Evolutionary conservation across 64 coral and sea anemone genomes (phyloP).

Genomic region (Platygyra sinensis): DNA sequence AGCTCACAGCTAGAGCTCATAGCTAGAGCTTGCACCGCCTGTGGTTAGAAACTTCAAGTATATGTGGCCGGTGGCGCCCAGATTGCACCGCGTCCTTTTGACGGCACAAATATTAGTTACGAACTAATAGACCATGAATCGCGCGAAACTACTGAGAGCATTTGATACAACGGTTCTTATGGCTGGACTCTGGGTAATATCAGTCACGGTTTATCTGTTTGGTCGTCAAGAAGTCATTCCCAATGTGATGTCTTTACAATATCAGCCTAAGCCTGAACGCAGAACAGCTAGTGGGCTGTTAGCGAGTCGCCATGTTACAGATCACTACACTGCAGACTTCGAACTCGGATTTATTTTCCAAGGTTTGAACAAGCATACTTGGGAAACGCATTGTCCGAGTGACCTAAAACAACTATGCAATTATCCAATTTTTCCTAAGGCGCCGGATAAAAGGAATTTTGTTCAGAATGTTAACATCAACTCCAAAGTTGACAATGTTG

Average conservation of each 20-base stretch:
- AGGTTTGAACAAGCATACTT: conserved; percentile 16
- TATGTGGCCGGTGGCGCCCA: too few species aligned
- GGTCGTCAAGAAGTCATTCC: not conserved
- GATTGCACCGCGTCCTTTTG: too few species aligned
- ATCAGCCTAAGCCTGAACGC: too few species aligned
- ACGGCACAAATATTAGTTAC: too few species aligned
- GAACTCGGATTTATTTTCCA: not conserved
- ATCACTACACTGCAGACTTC: not conserved
- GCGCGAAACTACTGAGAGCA: not conserved
- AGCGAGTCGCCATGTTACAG: too few species aligned
- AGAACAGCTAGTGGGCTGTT: not conserved
- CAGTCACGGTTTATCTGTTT: not conserved
- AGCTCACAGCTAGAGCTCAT: too few species aligned
- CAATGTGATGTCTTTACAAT: not conserved
- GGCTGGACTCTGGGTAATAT: not conserved
- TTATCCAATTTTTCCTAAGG: conserved; percentile 36
- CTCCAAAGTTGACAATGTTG: not conserved
- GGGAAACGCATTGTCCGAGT: conserved; percentile 12
- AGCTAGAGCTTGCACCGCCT: too few species aligned
- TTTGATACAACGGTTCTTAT: not conserved
- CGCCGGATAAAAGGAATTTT: conserved; percentile 14
- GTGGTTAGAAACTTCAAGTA: too few species aligned
- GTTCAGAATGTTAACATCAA: not conserved
- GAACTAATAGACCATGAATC: not conserved
- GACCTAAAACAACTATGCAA: conserved; percentile 32